phyloP scores from a whole-genome alignment of 2,888 invertebrate species.

The Eristalis pertinax region DNA sequence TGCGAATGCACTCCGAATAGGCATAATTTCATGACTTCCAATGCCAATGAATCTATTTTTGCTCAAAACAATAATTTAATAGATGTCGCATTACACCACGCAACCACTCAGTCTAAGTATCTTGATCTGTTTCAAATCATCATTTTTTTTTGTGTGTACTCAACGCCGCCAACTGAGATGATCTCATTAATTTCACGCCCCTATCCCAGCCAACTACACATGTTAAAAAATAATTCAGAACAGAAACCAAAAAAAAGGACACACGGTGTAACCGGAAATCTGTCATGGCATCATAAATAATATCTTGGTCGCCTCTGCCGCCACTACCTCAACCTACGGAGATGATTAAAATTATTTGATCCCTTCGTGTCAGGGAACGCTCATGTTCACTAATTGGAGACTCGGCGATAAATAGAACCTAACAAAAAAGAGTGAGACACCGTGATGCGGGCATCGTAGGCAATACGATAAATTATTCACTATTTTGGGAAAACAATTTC shows the following conservation, averaged over 20 bases:
- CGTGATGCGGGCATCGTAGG: slow-evolving; percentile 59
- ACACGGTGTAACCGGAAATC: slow-evolving; percentile 55
- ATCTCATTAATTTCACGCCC: slow-evolving; percentile 40
- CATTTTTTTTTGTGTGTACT: not conserved
- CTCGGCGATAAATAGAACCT: slow-evolving; percentile 40
- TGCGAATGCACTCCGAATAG: not conserved
- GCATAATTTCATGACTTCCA: not conserved
- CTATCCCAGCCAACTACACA: slow-evolving; percentile 19
- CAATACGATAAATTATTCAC: slow-evolving; percentile 58
- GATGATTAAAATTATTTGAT: slow-evolving; percentile 55
- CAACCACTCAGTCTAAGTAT: not conserved
- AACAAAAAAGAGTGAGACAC: slow-evolving; percentile 48
- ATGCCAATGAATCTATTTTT: not conserved
- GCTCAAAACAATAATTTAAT: not conserved
- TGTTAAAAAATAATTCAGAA: slow-evolving; percentile 25
- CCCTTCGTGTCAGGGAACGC: slow-evolving; percentile 44
- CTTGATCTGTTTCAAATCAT: slow-evolving; percentile 16
- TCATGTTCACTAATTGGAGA: slow-evolving; percentile 66
- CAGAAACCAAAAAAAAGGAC: slow-evolving; percentile 2
- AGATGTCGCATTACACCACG: not conserved
- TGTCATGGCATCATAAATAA: slow-evolving; percentile 64
- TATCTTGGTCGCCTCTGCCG: slow-evolving; percentile 40
- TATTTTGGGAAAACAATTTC: slow-evolving; percentile 61
- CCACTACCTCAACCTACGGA: slow-evolving; percentile 41
- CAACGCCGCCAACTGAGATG: slow-evolving; percentile 1